Evolutionary conservation across 2,797 vertebrate genomes (phyloP).

Genomic region (Ispidina picta): DNA sequence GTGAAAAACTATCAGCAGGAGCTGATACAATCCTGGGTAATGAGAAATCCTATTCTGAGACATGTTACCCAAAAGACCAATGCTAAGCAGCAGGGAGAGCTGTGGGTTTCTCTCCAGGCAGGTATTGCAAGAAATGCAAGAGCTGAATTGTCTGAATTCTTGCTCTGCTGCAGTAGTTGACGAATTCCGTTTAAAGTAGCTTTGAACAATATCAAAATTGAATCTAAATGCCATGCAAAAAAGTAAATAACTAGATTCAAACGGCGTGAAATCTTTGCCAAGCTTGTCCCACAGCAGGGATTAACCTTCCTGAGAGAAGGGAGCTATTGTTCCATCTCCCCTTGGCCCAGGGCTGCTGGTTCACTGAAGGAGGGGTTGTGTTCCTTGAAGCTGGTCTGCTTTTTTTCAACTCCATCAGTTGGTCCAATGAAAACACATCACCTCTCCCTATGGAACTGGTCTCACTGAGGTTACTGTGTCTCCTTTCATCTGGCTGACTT

Average conservation of each 20-base stretch:
- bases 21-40: background rate
- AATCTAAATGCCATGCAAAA: background rate
- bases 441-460: background rate
- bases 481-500: background rate
- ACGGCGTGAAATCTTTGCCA: background rate
- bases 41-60: background rate
- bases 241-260: background rate
- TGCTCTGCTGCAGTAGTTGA: background rate
- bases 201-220: background rate
- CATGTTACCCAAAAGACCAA: background rate
- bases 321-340: background rate
- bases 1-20: background rate
- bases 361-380: background rate
- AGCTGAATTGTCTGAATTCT: background rate
- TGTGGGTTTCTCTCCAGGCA: background rate
- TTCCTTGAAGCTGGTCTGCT: background rate
- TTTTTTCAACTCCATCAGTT: background rate
- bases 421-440: background rate
- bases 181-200: background rate
- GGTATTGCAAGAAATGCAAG: background rate
- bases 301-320: constrained; percentile 28
- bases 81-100: background rate
- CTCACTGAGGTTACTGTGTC: background rate
- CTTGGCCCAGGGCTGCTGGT: background rate
- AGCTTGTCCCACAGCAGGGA: background rate